phyloP scores from a whole-genome alignment of 2,797 vertebrate genomes.

The Myiotriccus ornatus region DNA sequence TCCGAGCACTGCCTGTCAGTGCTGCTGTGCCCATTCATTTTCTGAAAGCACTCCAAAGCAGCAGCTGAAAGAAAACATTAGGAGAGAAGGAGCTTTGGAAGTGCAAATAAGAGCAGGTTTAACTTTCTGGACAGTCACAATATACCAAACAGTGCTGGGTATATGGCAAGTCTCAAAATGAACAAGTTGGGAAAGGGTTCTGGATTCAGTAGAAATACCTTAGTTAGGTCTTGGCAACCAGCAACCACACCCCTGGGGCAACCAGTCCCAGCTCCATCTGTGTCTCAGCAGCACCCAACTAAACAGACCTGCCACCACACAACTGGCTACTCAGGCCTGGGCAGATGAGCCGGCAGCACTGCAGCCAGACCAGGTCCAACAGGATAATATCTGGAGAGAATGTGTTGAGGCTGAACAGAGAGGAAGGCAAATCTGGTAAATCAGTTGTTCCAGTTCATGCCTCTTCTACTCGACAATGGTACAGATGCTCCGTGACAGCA shows the following conservation, averaged over 20 bases:
- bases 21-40: fast-evolving
- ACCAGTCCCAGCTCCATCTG: conserved; percentile 24
- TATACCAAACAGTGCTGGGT: background rate
- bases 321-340: background rate
- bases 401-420: conserved; percentile 72
- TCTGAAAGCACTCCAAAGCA: background rate
- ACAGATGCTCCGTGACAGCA: background rate
- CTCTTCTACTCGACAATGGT: background rate
- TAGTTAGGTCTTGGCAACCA: conserved; percentile 71
- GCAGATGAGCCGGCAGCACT: background rate
- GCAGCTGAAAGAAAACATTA: background rate
- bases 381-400: conserved; percentile 80
- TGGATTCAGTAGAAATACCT: conserved; percentile 62
- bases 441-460: background rate
- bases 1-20: background rate
- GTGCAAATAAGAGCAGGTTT: background rate
- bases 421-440: conserved; percentile 77
- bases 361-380: conserved; percentile 68
- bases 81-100: background rate
- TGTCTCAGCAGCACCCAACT: background rate
- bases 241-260: conserved; percentile 16
- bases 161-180: background rate
- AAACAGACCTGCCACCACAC: background rate
- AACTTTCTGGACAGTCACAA: background rate
- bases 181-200: background rate